Percentiles rank a stretch among this genome's conserved stretches.
Evolutionary conservation across 2,113 vertebrate species (phyloP).

Genomic region (Conger conger): DNA sequence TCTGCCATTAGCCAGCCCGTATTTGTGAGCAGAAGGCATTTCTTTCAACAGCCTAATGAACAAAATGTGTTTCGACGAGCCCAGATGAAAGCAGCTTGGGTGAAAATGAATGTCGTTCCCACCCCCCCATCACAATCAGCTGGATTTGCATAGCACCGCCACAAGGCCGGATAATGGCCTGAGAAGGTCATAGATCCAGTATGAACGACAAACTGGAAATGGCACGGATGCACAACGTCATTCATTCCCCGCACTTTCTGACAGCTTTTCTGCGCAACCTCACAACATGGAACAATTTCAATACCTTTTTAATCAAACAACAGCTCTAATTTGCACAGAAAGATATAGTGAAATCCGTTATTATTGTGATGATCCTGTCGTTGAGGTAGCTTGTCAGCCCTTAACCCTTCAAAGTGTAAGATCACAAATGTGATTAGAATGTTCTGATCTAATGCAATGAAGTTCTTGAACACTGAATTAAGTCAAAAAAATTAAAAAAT

Average conservation of each 20-base stretch:
- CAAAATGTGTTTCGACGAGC: constrained; percentile 8
- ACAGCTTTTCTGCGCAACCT: background rate
- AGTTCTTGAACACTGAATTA: no score
- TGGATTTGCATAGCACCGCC: background rate
- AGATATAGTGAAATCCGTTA: background rate
- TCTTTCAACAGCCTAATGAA: constrained; percentile 1
- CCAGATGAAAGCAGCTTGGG: background rate
- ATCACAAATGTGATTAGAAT: no score
- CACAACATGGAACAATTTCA: background rate
- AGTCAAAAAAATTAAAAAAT: no score
- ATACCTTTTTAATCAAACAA: background rate
- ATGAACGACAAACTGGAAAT: background rate
- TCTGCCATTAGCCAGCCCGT: background rate
- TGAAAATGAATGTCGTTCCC: background rate
- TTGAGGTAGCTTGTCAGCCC: background rate
- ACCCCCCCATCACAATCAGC: background rate
- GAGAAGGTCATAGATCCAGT: background rate
- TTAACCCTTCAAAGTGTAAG: no score
- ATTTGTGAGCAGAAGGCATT: background rate
- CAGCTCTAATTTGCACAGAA: background rate
- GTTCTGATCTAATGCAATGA: no score
- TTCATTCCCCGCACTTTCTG: background rate
- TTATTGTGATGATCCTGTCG: background rate
- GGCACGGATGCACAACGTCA: background rate
- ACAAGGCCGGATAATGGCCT: background rate